Conservation (phyloP, 1,140 invertebrate species). For the Micrasema longulum region DNA sequence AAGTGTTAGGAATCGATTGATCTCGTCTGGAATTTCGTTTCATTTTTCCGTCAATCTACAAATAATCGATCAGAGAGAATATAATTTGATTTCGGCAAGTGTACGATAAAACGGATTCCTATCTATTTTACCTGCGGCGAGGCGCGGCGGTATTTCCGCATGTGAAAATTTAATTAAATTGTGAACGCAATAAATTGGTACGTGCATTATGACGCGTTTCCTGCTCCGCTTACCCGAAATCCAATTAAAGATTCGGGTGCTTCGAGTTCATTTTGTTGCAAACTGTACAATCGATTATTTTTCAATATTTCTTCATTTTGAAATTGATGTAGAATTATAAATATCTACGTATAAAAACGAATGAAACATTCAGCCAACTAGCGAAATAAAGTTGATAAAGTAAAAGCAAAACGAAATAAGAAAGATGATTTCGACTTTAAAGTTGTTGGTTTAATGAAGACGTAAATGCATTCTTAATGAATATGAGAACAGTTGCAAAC, state of each 20-base stretch:
- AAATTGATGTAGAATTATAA: too few species aligned
- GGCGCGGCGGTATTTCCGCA: conserved; percentile 13
- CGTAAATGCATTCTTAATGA: too few species aligned
- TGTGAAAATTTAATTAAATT: conserved; percentile 41
- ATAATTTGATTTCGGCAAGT: conserved; percentile 3
- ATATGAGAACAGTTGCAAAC: too few species aligned
- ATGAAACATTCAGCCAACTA: too few species aligned
- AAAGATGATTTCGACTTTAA: too few species aligned
- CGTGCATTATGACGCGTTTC: conserved; percentile 6
- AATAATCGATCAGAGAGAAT: neutral
- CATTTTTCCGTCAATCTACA: neutral
- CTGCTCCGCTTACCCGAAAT: neutral
- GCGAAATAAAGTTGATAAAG: too few species aligned
- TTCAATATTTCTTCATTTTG: too few species aligned
- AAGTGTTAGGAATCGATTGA: too few species aligned
- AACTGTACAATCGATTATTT: too few species aligned
- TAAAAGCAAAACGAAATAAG: too few species aligned
- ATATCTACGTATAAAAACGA: too few species aligned
- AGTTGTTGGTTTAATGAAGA: too few species aligned
- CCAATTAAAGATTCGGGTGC: conserved; percentile 21
- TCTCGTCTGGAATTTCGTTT: neutral
- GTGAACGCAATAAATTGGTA: conserved; percentile 33
- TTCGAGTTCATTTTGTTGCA: neutral
- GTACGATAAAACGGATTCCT: neutral
- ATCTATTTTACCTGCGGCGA: conserved; percentile 15